phyloP scores from a whole-genome alignment of 2,888 invertebrate genomes.

The Tetragonula carbonaria region DNA sequence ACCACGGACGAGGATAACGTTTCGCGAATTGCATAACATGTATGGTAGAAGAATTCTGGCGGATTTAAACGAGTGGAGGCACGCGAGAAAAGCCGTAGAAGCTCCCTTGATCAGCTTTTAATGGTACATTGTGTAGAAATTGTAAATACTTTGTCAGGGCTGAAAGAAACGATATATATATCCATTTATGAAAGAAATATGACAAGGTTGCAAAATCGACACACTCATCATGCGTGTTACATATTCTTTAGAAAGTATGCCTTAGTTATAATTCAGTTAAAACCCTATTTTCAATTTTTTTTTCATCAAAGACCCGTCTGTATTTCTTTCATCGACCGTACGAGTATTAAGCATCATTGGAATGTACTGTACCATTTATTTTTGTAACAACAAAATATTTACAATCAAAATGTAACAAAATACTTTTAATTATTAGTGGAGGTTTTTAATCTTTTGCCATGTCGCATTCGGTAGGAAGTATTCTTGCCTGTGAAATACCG shows the following conservation, averaged over 20 bases:
- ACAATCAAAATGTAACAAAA: slow-evolving; percentile 12
- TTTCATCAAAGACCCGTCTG: not conserved
- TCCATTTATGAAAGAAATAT: not conserved
- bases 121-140: slow-evolving; percentile 34
- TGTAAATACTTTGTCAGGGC: slow-evolving; percentile 53
- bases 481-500: not conserved
- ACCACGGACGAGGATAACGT: slow-evolving; percentile 86
- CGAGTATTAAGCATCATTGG: slow-evolving; percentile 8
- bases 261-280: not conserved
- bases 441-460: not conserved
- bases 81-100: slow-evolving; percentile 82
- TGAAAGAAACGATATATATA: not conserved
- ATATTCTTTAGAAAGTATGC: not conserved
- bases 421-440: slow-evolving; percentile 1
- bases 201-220: not conserved
- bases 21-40: slow-evolving; percentile 89
- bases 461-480: not conserved
- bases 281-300: not conserved
- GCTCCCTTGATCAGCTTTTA: slow-evolving; percentile 85
- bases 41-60: slow-evolving; percentile 89
- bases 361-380: slow-evolving; percentile 51
- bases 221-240: not conserved
- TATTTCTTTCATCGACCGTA: not conserved
- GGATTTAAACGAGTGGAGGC: slow-evolving; percentile 89
- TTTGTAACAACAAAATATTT: slow-evolving; percentile 36